Evolutionary conservation across 2,888 invertebrate genomes (phyloP).

Genomic region (Drosophila pseudotakahashii): DNA sequence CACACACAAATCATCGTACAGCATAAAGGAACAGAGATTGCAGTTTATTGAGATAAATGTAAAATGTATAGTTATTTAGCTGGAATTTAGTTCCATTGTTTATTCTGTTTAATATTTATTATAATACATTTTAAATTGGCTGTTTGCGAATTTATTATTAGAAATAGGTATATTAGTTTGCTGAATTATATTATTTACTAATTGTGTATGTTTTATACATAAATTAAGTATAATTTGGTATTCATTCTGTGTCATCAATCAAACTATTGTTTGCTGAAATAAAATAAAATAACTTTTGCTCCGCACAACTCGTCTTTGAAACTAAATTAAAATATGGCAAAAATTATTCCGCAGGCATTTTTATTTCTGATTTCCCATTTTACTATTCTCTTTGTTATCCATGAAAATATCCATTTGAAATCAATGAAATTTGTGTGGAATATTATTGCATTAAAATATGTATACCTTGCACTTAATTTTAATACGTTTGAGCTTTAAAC

Average conservation of each 20-base stretch:
- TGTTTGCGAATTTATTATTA: neutral
- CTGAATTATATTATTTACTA: neutral
- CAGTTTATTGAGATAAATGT: constrained; percentile 36
- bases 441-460: neutral
- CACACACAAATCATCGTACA: constrained; percentile 8
- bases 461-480: neutral
- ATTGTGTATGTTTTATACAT: neutral
- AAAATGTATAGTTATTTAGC: constrained; percentile 26
- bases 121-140: neutral
- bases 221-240: neutral
- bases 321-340: too few relatives aligned
- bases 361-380: neutral
- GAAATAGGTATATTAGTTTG: too few relatives aligned
- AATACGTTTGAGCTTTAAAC: neutral
- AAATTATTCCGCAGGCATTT: too few relatives aligned
- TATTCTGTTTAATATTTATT: neutral
- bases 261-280: neutral
- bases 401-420: neutral
- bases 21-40: constrained; percentile 2
- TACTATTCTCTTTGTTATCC: neutral
- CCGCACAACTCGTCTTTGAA: too few relatives aligned
- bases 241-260: neutral
- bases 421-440: neutral
- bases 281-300: too few relatives aligned
- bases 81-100: neutral